A percentile compares a stretch with the other conserved stretches of the same genome.
phyloP scores from a whole-genome alignment of 2,113 vertebrate genomes.

The Astur gentilis region DNA sequence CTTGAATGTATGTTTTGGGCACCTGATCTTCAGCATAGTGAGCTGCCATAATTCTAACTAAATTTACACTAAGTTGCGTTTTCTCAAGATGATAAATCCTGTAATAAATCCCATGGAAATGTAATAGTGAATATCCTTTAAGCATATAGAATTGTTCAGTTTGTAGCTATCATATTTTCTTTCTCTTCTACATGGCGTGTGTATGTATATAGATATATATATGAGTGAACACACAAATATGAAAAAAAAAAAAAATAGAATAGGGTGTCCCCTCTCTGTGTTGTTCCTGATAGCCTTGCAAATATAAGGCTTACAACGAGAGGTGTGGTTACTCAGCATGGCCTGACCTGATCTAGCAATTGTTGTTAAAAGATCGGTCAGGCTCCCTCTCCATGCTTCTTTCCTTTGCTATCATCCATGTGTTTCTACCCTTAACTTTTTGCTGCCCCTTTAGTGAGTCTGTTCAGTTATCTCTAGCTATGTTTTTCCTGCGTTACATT shows the following conservation, averaged over 20 bases:
- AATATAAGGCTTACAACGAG: rapidly evolving
- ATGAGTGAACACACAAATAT: neutral
- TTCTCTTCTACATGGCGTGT: neutral
- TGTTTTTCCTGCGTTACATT: neutral
- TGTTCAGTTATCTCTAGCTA: neutral
- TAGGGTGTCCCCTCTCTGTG: neutral
- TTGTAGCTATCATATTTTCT: neutral
- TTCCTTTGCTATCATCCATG: neutral
- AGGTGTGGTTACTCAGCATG: neutral
- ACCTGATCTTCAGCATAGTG: neutral
- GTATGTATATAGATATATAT: neutral
- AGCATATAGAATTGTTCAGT: neutral
- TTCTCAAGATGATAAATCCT: neutral
- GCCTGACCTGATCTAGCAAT: neutral
- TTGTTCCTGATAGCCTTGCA: neutral
- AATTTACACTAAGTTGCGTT: neutral
- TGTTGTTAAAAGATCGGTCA: neutral
- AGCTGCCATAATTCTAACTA: neutral
- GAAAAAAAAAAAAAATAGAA: neutral
- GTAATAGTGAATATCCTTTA: neutral
- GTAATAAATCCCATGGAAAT: neutral
- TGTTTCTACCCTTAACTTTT: neutral
- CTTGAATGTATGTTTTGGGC: neutral
- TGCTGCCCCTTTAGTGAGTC: neutral
- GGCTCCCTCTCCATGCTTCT: neutral